Percentiles rank a stretch among this genome's conserved stretches.
Conservation (phyloP, 2,113 vertebrate species). For the Isurus oxyrinchus region DNA sequence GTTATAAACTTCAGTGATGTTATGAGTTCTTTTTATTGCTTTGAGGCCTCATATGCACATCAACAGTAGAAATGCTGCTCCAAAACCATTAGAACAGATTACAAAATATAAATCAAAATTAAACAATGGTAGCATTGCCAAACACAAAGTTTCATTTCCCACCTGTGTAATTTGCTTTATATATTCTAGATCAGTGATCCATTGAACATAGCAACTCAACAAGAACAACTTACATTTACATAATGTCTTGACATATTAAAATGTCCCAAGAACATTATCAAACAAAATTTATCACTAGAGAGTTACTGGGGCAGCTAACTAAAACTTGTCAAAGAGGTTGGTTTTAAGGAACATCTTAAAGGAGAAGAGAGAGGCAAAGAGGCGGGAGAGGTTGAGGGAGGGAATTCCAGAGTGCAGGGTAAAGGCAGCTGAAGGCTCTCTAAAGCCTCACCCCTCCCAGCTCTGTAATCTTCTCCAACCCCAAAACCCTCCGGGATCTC, state of each 20-base stretch:
- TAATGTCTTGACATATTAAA: background rate
- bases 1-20: background rate
- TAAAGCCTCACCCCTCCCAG: no score
- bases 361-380: background rate
- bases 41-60: background rate
- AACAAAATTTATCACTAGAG: background rate
- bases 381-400: no score
- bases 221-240: background rate
- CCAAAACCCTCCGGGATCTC: no score
- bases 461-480: no score
- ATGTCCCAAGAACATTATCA: background rate
- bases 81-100: background rate
- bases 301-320: background rate
- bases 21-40: background rate
- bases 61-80: background rate
- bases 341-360: background rate
- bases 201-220: background rate
- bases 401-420: no score
- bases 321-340: background rate
- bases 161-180: background rate
- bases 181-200: background rate
- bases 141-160: background rate
- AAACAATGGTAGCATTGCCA: background rate
- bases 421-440: no score
- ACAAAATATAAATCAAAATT: slow-evolving; percentile 22